phyloP scores from a whole-genome alignment of 1,140 invertebrate species.

The Drosophila lacteicornis region DNA sequence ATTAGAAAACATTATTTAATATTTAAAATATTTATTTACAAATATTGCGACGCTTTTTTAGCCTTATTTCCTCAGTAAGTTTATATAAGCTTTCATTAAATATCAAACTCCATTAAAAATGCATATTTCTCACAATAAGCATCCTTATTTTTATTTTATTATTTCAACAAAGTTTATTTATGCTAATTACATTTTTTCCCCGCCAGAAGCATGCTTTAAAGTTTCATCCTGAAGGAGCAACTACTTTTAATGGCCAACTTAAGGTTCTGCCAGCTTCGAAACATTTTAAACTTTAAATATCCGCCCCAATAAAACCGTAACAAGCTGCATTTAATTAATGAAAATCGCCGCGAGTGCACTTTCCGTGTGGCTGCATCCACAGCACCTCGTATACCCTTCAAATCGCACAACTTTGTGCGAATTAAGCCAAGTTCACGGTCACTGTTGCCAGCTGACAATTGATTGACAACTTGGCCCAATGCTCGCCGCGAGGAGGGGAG shows the following conservation, averaged over 20 bases:
- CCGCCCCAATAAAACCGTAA: too few species aligned
- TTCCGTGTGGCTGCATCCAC: slow-evolving; percentile 15
- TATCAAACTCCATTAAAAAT: neutral
- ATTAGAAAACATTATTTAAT: too few species aligned
- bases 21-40: too few species aligned
- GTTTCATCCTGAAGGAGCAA: neutral
- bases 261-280: neutral
- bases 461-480: slow-evolving; percentile 77
- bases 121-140: neutral
- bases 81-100: neutral
- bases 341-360: slow-evolving; percentile 3
- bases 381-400: slow-evolving; percentile 9
- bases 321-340: slow-evolving; percentile 12
- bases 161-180: slow-evolving; percentile 12
- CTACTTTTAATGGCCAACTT: slow-evolving; percentile 5
- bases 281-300: neutral
- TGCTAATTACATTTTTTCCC: neutral
- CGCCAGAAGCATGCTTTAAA: neutral
- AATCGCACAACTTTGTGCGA: slow-evolving; percentile 22
- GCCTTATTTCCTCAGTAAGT: too few species aligned
- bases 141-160: neutral
- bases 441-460: slow-evolving; percentile 59
- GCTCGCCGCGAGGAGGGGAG: neutral
- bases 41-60: too few species aligned
- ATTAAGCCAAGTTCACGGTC: slow-evolving; percentile 68